Evolutionary conservation across 2,888 invertebrate species (phyloP), one percentile per base, ranked within the genome.

Genomic region (Sympetrum striolatum): DNA sequence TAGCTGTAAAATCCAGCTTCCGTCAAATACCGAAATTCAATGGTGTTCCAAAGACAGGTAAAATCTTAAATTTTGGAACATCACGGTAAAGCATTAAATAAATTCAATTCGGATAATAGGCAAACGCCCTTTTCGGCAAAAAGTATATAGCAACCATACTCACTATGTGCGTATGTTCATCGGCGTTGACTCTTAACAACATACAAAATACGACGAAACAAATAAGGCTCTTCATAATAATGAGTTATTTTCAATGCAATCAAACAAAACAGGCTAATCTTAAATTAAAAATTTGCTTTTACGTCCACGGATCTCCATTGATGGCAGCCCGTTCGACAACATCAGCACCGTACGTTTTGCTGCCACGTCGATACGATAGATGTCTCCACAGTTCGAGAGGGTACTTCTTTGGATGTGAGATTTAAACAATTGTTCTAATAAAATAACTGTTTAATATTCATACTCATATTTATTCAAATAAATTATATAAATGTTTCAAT

Each of bases 121-220:
- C 44, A 80, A 91, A 91, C 90, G 91, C 80, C 90, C 90, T 90
- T 73, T 53, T 80, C 64, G 48, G 37, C 86, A 81, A 90, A 79
- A 48, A 80, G 25, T 39, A 79, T 73, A 18, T 44, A 73, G 82
- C 90, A 81, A 90, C 53, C 90, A 81, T 90, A 95, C 96, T 96
- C 94, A 97, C 97, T 93, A 95, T 94, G 94, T 97, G 97, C 94
- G 95, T 96, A 94, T 97, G 97, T 94, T 97, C 97, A 93, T 97
- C 97, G 90, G 94, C 93, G 91, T 92, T 91, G n/a, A 92, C 92
- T n/a, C 91, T 90, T 90, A 82, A 91, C 73, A 91, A 48, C 60
- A 91, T 37, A 90, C 91, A 90, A 53, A 91, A 80, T 81, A 90
- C n/a, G 37, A 92, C 31, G 39, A 91, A 80, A 91, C 91, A 90